Base-by-base conservation (phyloP, 1,140 invertebrate genomes). In the Drosophila guanche region DNA sequence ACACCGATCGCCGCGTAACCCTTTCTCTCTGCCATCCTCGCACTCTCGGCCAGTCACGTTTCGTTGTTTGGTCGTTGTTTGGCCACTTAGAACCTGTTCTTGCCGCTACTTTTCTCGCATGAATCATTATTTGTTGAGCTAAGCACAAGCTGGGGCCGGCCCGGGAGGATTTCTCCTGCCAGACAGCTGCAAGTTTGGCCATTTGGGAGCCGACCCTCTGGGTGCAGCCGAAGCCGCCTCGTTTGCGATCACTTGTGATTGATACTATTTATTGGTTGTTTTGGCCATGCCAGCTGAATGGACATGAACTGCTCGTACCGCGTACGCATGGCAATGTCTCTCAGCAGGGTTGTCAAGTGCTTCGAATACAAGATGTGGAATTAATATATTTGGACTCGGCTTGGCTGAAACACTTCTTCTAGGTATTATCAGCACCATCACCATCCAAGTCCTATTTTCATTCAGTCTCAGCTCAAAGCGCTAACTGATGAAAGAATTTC, bases 191-290 rank as follows among this genome's bases (percentile, higher is more conserved):
- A 86, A 88, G 78, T 83, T 81, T 81, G 70, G 74, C 74, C 83
- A 88, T 75, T 67, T 77, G 45, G 46, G 52, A 69, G 52, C 70
- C 78, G 79, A 33, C 29, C 33, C 33, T 37, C 70, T 76, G 78
- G 78, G 74, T 69, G 74, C 65, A 75, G 78, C 66, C 62, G 79
- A 63, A 23, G 56, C 66, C 68, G 79, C 75, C 81, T 88, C 78
- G 62, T 83, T 88, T 76, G 83, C 78, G 83, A 88, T 88, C 83
- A 79, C 78, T 88, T 78, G 63, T 85, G 81, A 85, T 85, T 85
- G 81, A 85, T 86, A 85, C 81, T 81, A 85, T 81, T 85, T 85
- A 85, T 85, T 85, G 83, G 61, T 74, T 80, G 80, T 76, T 76
- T 85, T 76, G 79, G 58, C 59, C 68, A 23, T 42, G 62, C 43